phyloP scores from a whole-genome alignment of 2,888 invertebrate genomes.

The Balanococcus diminutus region DNA sequence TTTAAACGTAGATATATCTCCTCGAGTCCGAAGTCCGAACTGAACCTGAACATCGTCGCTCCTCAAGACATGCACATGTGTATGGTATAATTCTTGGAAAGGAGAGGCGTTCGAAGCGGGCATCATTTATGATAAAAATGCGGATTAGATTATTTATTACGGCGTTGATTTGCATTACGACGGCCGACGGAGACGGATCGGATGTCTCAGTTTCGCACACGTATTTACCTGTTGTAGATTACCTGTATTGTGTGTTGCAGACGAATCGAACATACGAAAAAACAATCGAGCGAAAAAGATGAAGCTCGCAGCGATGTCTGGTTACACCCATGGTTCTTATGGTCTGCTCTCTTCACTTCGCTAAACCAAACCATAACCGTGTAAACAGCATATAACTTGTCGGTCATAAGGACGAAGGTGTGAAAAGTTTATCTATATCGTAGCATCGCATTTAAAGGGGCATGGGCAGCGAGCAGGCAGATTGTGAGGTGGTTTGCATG shows the following conservation, averaged over 20 bases:
- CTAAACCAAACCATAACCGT: too few relatives aligned
- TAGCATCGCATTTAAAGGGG: too few relatives aligned
- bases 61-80: too few relatives aligned
- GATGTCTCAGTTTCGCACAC: slow-evolving; percentile 1
- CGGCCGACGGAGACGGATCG: too few relatives aligned
- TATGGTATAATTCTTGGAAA: not conserved
- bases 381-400: not conserved
- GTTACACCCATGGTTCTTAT: slow-evolving; percentile 15
- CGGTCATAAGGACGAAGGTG: not conserved
- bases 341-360: not conserved
- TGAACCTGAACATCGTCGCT: too few relatives aligned
- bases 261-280: not conserved
- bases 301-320: slow-evolving; percentile 13
- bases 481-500: too few relatives aligned
- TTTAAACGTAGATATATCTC: not conserved
- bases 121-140: slow-evolving; percentile 1
- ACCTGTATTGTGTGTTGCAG: not conserved
- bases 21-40: too few relatives aligned
- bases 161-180: slow-evolving; percentile 37
- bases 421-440: not conserved
- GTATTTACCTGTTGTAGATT: not conserved
- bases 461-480: not conserved
- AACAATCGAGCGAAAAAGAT: not conserved
- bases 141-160: slow-evolving; percentile 20
- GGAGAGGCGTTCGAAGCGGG: not conserved